phyloP scores from a whole-genome alignment of 2,113 vertebrate genomes.

The Piaya cayana region DNA sequence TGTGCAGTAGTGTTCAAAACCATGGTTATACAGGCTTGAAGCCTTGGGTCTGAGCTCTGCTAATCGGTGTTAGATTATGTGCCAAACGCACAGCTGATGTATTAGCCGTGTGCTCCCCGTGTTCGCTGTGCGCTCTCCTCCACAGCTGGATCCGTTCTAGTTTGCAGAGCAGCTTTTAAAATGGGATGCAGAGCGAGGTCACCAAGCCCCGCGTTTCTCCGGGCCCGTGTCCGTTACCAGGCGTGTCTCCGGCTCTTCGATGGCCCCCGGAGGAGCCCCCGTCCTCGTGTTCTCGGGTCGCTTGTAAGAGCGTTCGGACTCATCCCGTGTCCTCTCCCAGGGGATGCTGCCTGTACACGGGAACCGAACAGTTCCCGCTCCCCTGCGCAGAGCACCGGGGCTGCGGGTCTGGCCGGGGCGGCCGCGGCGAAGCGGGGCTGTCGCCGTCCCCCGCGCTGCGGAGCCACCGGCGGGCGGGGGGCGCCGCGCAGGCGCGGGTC shows the following conservation, averaged over 20 bases:
- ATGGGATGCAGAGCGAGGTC: neutral
- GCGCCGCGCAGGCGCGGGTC: neutral
- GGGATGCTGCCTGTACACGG: too few relatives aligned
- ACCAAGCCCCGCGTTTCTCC: too few relatives aligned
- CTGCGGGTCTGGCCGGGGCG: too few relatives aligned
- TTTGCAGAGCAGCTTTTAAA: neutral
- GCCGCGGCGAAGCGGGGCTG: too few relatives aligned
- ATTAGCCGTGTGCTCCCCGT: rapidly evolving
- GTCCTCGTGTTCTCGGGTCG: rapidly evolving
- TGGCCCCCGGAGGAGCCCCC: neutral
- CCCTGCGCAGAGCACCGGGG: too few relatives aligned
- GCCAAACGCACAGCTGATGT: too few relatives aligned
- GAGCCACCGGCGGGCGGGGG: neutral
- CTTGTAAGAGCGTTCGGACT: too few relatives aligned
- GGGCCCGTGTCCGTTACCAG: rapidly evolving
- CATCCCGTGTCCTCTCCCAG: neutral
- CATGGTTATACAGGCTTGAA: neutral
- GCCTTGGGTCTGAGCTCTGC: neutral
- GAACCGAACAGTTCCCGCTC: too few relatives aligned
- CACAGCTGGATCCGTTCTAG: neutral
- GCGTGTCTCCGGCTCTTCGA: too few relatives aligned
- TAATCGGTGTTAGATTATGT: too few relatives aligned
- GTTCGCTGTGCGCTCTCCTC: neutral
- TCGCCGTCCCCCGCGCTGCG: neutral
- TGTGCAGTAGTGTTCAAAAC: too few relatives aligned